Base-by-base conservation (phyloP, 2,113 vertebrate genomes). In the Cryptomyrus ogoouensis region DNA sequence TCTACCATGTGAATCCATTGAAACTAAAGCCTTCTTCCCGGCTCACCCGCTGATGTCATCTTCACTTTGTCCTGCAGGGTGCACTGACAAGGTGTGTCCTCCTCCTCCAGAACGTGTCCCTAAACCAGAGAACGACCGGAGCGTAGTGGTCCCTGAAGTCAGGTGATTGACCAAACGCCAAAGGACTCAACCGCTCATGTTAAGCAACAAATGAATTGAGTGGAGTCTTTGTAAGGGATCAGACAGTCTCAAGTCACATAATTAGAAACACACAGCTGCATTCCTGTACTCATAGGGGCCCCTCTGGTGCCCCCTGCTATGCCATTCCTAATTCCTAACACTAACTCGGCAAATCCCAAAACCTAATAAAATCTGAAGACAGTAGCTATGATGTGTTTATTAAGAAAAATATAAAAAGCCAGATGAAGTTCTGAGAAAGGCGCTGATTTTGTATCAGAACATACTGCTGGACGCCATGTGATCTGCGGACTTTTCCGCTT, bases 71-170 rank as follows among this genome's bases (percentile, higher is more conserved):
- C 80, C 46, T 17, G 62, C 77, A 94, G 94, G 93, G 24, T 92
- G 86, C 0, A 91, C 93, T 0, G 91, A 95, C 90, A 94, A 94
- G 0, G 17, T 95, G 88, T 96, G 94, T 49, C 95, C 95, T 0
- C 95, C 95, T 1, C 95, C 95, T 0, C 92, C 94, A 1, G 95
- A 94, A 88, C 94, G 93, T 15, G 93, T 85, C 90, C 94, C 94
- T 12, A 93, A 94, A 1, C 95, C 95, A 35, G 95, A 96, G 53
- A 92, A 92, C 27, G 91, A 95, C 93, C 93, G 53, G 91, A 96
- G 93, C 88, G 95, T 94, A 0, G 86, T 90, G 10, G 95, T 96
- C 31, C 94, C 95, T 8, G 44, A 93, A 8, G 91, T 96, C 92
- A 94, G 94, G 95, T 96, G 42, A 89, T 19, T 2, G 27, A 31